Evolutionary conservation across 2,113 vertebrate species (phyloP), one percentile per base, ranked within the genome.

Genomic region (Sakesphorus luctuosus): DNA sequence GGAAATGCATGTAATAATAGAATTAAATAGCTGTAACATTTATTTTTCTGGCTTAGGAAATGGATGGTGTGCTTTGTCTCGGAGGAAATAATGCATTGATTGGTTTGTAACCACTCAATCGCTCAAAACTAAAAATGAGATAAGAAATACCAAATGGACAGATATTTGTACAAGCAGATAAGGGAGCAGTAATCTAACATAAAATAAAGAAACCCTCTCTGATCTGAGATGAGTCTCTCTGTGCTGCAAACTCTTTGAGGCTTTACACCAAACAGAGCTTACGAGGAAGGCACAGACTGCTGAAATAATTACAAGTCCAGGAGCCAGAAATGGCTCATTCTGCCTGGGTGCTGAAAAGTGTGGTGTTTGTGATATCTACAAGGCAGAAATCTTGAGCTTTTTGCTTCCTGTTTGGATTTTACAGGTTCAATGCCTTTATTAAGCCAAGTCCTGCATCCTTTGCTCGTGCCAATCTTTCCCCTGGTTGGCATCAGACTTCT

Each of bases 21-120:
- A 95, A 96, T 95, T 87, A 96, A 96, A 96, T 83, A 0, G 69
- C 93, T 83, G 4, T n/a, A 75, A 65, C 90, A 56, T 94, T 95
- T 90, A 74, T 96, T 96, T 68, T 96, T 93, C 93, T 84, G 93
- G 85, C 79, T 94, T 80, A 52, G 69, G 84, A 92, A 96, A 97
- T 35, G 92, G 90, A 96, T 94, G 53, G 63, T 18, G n/a, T 73
- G 68, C 90, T 96, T 88, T 91, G 79, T 84, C 95, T 96, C 11
- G 1, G 89, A 94, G 96, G 96, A 97, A 97, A 96, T 97, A 94
- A 95, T 8, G 67, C 92, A 97, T 97, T 90, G 93, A 97, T 96
- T 96, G 92, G 92, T 93, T 97, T 90, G 96, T 74, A 96, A 97
- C 90, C 74, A 87, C 49, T 90, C 95, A 81, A 46, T 90, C 89